phyloP scores from a whole-genome alignment of 2,888 invertebrate species.

The Phaedon cochleariae region DNA sequence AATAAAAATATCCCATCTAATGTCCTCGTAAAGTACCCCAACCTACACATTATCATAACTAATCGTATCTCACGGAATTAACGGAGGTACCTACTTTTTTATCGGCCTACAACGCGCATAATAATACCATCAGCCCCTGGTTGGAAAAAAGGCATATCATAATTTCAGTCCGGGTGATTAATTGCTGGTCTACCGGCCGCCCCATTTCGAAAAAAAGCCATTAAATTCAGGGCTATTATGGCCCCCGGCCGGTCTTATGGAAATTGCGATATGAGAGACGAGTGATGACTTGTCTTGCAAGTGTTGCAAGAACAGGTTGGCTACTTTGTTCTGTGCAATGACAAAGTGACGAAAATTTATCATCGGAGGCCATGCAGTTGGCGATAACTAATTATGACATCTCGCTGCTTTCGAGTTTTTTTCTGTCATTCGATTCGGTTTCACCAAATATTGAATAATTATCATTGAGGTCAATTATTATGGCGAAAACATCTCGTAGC shows the following conservation, averaged over 20 bases:
- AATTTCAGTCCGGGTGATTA: conserved; percentile 14
- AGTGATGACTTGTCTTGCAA: conserved; percentile 6
- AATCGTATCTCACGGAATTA: conserved; percentile 6
- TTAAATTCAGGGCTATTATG: conserved; percentile 10
- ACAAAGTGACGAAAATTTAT: neutral
- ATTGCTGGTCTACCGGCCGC: conserved; percentile 7
- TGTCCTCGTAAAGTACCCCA: conserved; percentile 8
- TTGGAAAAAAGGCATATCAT: conserved; percentile 5
- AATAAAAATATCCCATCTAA: neutral
- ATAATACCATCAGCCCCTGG: neutral
- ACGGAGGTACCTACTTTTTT: neutral
- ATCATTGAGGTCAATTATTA: neutral
- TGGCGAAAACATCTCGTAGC: too few relatives aligned
- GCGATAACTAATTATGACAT: neutral
- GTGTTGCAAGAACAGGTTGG: neutral
- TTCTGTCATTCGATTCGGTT: neutral
- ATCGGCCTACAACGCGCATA: neutral
- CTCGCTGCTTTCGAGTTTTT: neutral
- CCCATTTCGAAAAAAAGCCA: conserved; percentile 16
- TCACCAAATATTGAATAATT: neutral
- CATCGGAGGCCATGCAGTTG: too few relatives aligned
- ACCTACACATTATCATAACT: conserved; percentile 3
- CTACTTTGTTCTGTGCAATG: neutral
- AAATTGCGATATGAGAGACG: conserved; percentile 25
- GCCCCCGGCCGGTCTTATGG: conserved; percentile 18